Evolutionary conservation across 1,140 invertebrate genomes (phyloP).

Genomic region (Scaptomyza graminum): DNA sequence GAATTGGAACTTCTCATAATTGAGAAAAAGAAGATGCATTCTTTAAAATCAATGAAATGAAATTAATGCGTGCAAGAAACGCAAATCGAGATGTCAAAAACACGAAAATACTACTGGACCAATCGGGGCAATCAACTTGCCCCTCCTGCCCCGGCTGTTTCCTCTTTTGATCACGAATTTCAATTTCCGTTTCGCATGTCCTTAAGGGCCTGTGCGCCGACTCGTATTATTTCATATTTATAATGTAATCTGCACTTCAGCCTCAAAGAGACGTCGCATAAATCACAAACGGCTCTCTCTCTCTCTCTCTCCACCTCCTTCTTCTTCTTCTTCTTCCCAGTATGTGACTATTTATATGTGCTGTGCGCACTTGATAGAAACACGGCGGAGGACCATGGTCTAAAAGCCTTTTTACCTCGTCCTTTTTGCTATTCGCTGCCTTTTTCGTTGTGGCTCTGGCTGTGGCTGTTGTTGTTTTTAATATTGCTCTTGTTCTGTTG

Average conservation of each 20-base stretch:
- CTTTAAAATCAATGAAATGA: no score
- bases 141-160: slow-evolving; percentile 11
- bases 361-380: slow-evolving; percentile 56
- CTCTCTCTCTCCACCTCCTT: background rate
- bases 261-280: slow-evolving; percentile 76
- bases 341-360: slow-evolving; percentile 45
- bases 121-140: background rate
- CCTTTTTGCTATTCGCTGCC: slow-evolving; percentile 28
- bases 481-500: slow-evolving; percentile 10
- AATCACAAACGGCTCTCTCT: slow-evolving; percentile 59
- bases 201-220: slow-evolving; percentile 62
- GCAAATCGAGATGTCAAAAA: no score
- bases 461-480: background rate
- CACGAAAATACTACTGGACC: no score
- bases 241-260: slow-evolving; percentile 79
- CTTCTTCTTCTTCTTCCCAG: background rate
- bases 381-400: slow-evolving; percentile 39
- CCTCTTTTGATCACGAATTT: slow-evolving; percentile 46
- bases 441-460: slow-evolving; percentile 22
- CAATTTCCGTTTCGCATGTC: slow-evolving; percentile 73
- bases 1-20: no score
- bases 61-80: no score
- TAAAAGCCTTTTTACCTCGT: slow-evolving; percentile 65
- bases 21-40: no score
- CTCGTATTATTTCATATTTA: slow-evolving; percentile 77